phyloP scores from a whole-genome alignment of 2,888 invertebrate genomes.

The Tupiocoris notatus region DNA sequence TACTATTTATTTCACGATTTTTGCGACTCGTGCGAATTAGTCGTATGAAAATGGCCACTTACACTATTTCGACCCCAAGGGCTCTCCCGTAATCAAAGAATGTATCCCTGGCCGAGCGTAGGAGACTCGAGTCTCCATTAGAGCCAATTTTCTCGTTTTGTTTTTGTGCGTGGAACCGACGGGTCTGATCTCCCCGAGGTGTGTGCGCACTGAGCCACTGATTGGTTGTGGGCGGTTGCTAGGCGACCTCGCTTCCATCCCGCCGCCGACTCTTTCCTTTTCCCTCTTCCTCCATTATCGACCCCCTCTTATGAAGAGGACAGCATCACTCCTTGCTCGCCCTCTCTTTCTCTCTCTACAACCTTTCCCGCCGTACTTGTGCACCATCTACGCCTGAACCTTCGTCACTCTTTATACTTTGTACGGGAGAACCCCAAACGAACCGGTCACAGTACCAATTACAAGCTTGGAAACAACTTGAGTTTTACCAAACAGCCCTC shows the following conservation, averaged over 20 bases:
- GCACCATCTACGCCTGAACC: conserved; percentile 14
- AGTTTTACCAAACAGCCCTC: conserved; percentile 24
- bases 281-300: conserved; percentile 38
- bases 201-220: conserved; percentile 43
- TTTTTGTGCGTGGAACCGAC: conserved; percentile 39
- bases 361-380: conserved; percentile 3
- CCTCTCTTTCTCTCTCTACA: conserved; percentile 32
- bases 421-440: not conserved
- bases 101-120: not conserved
- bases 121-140: conserved; percentile 28
- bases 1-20: too few species aligned
- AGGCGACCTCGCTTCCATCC: conserved; percentile 16
- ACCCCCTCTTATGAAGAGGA: conserved; percentile 32
- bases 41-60: too few species aligned
- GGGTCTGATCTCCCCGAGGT: conserved; percentile 28
- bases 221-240: conserved; percentile 43
- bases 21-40: too few species aligned
- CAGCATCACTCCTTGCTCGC: conserved; percentile 27
- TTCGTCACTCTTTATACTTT: conserved; percentile 22
- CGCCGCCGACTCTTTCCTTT: conserved; percentile 1
- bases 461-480: conserved; percentile 35
- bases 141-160: conserved; percentile 40
- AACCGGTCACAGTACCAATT: conserved; percentile 33
- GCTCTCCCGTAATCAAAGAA: too few species aligned
- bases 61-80: not conserved